phyloP scores from a whole-genome alignment of 92 coral and sea anemone species.

The Umimayanthus kanabou region DNA sequence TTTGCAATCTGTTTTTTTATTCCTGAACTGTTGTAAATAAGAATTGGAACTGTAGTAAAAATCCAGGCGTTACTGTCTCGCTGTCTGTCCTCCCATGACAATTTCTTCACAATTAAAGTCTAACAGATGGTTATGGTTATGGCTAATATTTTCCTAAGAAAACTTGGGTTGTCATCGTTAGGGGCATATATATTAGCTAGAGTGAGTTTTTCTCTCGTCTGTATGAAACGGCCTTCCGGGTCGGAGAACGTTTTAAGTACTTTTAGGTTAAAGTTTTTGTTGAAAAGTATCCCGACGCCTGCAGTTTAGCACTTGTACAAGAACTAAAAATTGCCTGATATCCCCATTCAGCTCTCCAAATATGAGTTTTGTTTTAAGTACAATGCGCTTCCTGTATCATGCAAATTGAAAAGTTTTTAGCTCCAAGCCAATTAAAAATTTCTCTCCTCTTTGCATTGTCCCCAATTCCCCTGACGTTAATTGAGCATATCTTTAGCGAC shows the following conservation, averaged over 20 bases:
- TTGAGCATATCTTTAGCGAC: too few relatives aligned
- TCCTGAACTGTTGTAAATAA: too few relatives aligned
- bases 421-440: slow-evolving; percentile 35
- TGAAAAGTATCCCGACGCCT: slow-evolving; percentile 49
- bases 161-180: slow-evolving; percentile 42
- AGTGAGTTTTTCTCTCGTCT: slow-evolving; percentile 29
- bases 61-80: too few relatives aligned
- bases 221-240: slow-evolving; percentile 44
- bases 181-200: slow-evolving; percentile 45
- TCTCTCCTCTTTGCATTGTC: too few relatives aligned
- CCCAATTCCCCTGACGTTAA: too few relatives aligned
- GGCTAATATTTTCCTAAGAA: slow-evolving; percentile 3
- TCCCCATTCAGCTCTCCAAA: slow-evolving; percentile 53
- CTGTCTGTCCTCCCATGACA: slow-evolving; percentile 32
- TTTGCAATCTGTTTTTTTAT: too few relatives aligned
- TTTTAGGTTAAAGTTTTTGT: slow-evolving; percentile 43
- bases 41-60: too few relatives aligned
- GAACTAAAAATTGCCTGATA: slow-evolving; percentile 41
- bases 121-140: background rate
- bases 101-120: slow-evolving; percentile 30
- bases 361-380: slow-evolving; percentile 24
- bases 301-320: slow-evolving; percentile 43
- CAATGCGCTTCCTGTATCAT: slow-evolving; percentile 46
- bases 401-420: slow-evolving; percentile 28
- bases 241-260: slow-evolving; percentile 10